A percentile compares a stretch with the other conserved stretches of the same genome.
Conservation (phyloP, 2,113 vertebrate genomes). For the Chionomys nivalis region DNA sequence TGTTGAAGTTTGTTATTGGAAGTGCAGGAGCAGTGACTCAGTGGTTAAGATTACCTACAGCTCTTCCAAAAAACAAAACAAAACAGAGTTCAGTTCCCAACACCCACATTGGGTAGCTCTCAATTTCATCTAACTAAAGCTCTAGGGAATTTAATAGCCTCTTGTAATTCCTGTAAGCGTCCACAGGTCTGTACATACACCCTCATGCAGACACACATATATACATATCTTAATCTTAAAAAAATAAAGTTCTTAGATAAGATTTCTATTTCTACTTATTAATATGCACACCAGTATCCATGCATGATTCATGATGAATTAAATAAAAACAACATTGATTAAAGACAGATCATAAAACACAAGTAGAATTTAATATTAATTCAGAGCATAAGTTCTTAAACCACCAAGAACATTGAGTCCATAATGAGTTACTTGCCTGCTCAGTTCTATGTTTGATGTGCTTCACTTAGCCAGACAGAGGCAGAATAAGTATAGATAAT, state of each 20-base stretch:
- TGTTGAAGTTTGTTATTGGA: neutral
- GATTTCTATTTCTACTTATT: neutral
- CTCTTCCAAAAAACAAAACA: neutral
- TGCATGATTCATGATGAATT: neutral
- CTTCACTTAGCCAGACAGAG: neutral
- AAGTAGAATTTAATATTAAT: slow-evolving; percentile 35
- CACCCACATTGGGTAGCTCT: neutral
- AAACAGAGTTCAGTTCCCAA: neutral
- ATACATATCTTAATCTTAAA: neutral
- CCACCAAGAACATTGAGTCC: neutral
- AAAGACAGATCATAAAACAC: slow-evolving; percentile 16
- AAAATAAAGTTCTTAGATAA: neutral
- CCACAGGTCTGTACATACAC: neutral
- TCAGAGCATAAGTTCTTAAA: neutral
- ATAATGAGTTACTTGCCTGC: neutral
- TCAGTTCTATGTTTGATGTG: neutral
- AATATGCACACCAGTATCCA: neutral
- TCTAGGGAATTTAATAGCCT: neutral
- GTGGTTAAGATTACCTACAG: neutral
- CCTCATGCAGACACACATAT: neutral
- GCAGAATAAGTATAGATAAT: neutral
- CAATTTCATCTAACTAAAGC: neutral
- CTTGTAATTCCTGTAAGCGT: neutral
- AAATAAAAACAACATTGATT: slow-evolving; percentile 34
- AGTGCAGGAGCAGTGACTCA: neutral